Percentiles rank a stretch among this genome's conserved stretches.
Evolutionary conservation across 2,113 vertebrate species (phyloP).

Genomic region (Petromus typicus): DNA sequence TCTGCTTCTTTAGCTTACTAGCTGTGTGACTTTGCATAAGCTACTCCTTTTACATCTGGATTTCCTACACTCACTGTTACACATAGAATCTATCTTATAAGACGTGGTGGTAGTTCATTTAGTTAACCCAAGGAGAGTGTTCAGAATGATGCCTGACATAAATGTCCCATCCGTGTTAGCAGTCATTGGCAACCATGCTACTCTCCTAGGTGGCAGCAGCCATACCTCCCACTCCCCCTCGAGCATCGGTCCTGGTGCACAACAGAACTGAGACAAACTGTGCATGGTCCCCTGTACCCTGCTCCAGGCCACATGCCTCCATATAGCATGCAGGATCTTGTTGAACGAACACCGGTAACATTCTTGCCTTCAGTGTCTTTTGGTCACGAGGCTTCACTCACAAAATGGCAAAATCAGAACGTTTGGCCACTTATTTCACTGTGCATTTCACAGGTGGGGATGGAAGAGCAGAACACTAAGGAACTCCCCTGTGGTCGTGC

Average conservation of each 20-base stretch:
- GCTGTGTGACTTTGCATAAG: background rate
- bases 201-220: background rate
- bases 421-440: background rate
- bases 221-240: background rate
- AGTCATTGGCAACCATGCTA: background rate
- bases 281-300: background rate
- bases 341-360: background rate
- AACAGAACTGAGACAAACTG: background rate
- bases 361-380: background rate
- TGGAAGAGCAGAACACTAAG: background rate
- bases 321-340: background rate
- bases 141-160: background rate
- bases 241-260: background rate
- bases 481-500: background rate
- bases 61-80: background rate
- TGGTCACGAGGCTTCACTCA: background rate
- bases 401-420: background rate
- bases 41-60: background rate
- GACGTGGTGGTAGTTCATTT: background rate
- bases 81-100: background rate
- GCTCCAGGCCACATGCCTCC: background rate
- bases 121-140: background rate
- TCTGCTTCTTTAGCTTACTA: background rate
- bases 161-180: background rate
- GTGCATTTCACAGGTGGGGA: background rate